These are phyloP conservation scores for Dynastes hyllus DNA, from an alignment of 2,888 invertebrate genomes.

Conservation along the genomic window DNA sequence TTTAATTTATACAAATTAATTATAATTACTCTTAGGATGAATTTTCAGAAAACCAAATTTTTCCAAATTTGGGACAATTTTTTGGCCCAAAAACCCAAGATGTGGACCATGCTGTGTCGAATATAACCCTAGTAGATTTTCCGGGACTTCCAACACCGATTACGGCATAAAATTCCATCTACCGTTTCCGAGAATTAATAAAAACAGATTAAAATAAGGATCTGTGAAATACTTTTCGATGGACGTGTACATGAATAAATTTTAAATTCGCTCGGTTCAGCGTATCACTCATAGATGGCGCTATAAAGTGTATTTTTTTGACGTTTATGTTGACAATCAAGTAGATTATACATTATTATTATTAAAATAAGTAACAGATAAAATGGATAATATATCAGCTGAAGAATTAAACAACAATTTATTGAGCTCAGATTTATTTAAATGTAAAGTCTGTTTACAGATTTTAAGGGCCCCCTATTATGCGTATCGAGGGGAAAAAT, in stretches of 20 bases:
- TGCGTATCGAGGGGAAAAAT: too few relatives aligned
- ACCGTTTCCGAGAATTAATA: neutral
- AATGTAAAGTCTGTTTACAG: conserved; percentile 61
- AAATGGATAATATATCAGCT: conserved; percentile 55
- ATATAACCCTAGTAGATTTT: conserved; percentile 70
- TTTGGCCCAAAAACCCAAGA: too few relatives aligned
- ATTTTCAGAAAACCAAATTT: too few relatives aligned
- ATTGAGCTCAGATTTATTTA: conserved; percentile 58
- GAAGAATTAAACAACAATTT: conserved; percentile 60
- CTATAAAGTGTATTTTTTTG: too few relatives aligned
- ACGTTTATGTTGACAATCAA: too few relatives aligned
- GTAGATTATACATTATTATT: too few relatives aligned
- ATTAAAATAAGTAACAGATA: neutral
- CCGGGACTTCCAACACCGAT: conserved; percentile 71
- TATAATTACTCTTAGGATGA: conserved; percentile 47
- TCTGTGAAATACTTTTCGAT: neutral
- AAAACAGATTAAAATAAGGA: neutral
- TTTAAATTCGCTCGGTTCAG: too few relatives aligned
- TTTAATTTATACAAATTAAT: conserved; percentile 3
- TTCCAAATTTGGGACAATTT: too few relatives aligned
- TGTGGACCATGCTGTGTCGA: conserved; percentile 73
- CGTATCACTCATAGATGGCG: too few relatives aligned
- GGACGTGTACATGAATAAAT: too few relatives aligned
- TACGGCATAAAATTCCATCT: conserved; percentile 73
- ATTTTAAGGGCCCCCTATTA: conserved; percentile 63